Conservation (phyloP, 2,113 vertebrate species). For the Aptenodytes patagonicus region DNA sequence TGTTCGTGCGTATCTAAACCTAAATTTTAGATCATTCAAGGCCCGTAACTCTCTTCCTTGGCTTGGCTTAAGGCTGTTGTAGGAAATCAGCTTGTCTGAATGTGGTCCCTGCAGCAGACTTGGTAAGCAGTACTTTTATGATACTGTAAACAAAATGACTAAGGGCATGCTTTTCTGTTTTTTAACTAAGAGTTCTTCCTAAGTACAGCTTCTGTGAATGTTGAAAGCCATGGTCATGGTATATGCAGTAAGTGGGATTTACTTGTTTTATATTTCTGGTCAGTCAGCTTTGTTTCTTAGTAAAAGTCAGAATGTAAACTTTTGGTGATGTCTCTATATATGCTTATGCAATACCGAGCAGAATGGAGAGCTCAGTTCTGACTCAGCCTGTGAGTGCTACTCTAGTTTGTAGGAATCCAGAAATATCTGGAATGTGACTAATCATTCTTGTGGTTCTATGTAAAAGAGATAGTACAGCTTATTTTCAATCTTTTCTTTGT, state of each 20-base stretch:
- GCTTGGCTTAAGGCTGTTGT: neutral
- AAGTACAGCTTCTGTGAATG: neutral
- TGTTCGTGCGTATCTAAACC: neutral
- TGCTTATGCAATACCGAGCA: neutral
- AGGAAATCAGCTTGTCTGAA: neutral
- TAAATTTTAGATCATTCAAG: neutral
- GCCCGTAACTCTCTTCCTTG: neutral
- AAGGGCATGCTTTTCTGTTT: neutral
- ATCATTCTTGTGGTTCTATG: slow-evolving; percentile 32
- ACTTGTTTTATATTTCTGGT: neutral
- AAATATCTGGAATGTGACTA: slow-evolving; percentile 47
- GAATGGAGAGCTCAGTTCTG: neutral
- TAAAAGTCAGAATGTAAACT: neutral
- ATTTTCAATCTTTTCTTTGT: neutral
- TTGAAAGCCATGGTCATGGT: neutral
- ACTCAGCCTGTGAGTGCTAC: slow-evolving; percentile 21
- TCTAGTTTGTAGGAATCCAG: slow-evolving; percentile 26
- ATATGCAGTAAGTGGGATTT: neutral
- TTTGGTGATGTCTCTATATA: neutral
- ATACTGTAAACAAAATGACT: neutral
- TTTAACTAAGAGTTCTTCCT: neutral
- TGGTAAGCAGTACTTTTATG: neutral
- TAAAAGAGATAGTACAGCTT: slow-evolving; percentile 4
- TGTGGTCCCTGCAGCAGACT: neutral
- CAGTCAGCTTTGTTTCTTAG: neutral